Conservation (phyloP, 2,113 vertebrate species). For the Gnathonemus longibarbis region DNA sequence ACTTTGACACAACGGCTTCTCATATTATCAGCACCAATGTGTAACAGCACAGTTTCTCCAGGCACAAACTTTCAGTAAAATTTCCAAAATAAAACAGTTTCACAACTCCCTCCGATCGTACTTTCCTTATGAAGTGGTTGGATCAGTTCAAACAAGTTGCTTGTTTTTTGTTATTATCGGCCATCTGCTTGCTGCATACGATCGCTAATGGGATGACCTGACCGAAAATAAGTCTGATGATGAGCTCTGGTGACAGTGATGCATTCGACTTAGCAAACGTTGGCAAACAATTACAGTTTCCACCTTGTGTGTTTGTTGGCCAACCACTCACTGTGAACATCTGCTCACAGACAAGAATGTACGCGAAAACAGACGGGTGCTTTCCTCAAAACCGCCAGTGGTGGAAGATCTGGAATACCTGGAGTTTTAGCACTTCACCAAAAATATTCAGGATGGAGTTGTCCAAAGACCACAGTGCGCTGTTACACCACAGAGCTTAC, state of each 20-base stretch:
- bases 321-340: background rate
- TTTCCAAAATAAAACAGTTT: background rate
- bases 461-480: background rate
- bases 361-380: background rate
- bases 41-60: background rate
- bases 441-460: background rate
- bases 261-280: background rate
- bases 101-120: background rate
- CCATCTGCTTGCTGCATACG: background rate
- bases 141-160: background rate
- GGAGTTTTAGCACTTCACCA: background rate
- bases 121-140: background rate
- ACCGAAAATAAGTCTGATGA: background rate
- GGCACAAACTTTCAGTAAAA: background rate
- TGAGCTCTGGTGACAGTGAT: background rate
- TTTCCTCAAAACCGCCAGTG: background rate
- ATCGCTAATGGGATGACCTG: background rate
- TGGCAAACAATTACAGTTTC: background rate
- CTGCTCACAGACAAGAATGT: background rate
- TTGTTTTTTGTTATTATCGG: background rate
- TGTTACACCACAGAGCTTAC: background rate
- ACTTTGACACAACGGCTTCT: background rate
- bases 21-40: background rate
- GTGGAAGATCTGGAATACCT: background rate
- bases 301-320: background rate